Conservation (phyloP, 2,888 invertebrate genomes). For the Loripinus fragilis region DNA sequence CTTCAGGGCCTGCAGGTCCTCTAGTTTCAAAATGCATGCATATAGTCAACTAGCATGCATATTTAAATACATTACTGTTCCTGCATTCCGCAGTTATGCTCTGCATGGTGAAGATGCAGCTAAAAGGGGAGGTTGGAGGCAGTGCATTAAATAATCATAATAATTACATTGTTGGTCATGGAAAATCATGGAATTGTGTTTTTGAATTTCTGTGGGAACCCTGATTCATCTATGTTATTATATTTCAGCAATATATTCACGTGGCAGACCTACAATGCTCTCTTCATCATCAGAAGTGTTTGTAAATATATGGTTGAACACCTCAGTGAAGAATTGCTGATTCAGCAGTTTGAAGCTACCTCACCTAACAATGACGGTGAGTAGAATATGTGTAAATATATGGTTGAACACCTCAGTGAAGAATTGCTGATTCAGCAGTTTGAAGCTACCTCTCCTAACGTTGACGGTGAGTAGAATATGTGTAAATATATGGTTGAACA, state of each 20-base stretch:
- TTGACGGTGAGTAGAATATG: slow-evolving; percentile 84
- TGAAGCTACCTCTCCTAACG: slow-evolving; percentile 71
- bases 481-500: slow-evolving; percentile 95
- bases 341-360: slow-evolving; percentile 88
- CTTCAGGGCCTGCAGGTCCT: too few species aligned
- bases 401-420: slow-evolving; percentile 95
- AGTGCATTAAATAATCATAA: too few species aligned
- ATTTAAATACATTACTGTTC: too few species aligned
- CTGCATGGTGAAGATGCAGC: too few species aligned
- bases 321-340: slow-evolving; percentile 93
- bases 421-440: slow-evolving; percentile 93
- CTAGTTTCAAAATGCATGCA: too few species aligned
- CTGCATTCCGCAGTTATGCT: too few species aligned
- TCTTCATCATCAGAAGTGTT: slow-evolving; percentile 93
- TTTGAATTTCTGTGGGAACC: too few species aligned
- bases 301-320: slow-evolving; percentile 95
- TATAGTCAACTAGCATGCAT: too few species aligned
- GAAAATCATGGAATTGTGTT: too few species aligned
- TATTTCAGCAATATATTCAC: slow-evolving; percentile 89
- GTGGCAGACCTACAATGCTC: slow-evolving; percentile 97
- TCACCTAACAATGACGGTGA: slow-evolving; percentile 68
- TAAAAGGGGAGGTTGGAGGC: too few species aligned
- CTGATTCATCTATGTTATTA: too few species aligned
- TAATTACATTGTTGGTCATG: too few species aligned
- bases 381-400: slow-evolving; percentile 89